A percentile compares a stretch with the other conserved stretches of the same genome.
These are phyloP conservation scores for Apostichopus japonicus DNA, from an alignment of 35 echinoderm and acorn worm species.

Conservation along the genomic window DNA sequence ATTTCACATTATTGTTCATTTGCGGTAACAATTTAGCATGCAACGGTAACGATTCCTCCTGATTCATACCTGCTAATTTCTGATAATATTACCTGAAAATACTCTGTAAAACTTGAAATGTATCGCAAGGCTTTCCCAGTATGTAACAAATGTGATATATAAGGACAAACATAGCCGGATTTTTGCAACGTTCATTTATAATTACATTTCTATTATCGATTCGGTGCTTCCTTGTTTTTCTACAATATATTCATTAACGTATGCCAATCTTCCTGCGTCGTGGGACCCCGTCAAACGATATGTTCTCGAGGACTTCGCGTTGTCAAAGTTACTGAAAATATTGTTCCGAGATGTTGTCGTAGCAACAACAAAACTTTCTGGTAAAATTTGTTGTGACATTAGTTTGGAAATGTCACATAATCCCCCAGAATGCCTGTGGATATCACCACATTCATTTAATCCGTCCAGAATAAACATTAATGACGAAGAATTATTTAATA, in stretches of 20 bases:
- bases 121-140: not conserved
- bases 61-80: too few relatives aligned
- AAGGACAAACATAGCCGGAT: not conserved
- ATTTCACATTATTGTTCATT: not conserved
- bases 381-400: not conserved
- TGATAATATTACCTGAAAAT: not conserved
- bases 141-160: not conserved
- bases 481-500: not conserved
- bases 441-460: not conserved
- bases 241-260: not conserved
- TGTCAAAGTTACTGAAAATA: not conserved
- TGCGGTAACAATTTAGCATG: not conserved
- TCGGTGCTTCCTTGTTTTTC: not conserved
- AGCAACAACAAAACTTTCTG: not conserved
- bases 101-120: not conserved
- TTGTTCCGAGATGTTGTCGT: not conserved
- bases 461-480: conserved; percentile 6
- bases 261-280: not conserved
- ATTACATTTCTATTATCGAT: not conserved
- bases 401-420: not conserved
- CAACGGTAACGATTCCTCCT: too few relatives aligned
- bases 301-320: not conserved
- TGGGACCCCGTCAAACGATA: not conserved
- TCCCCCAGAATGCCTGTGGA: not conserved
- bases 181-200: not conserved